phyloP scores from a whole-genome alignment of 2,797 vertebrate species.

The Masticophis lateralis region DNA sequence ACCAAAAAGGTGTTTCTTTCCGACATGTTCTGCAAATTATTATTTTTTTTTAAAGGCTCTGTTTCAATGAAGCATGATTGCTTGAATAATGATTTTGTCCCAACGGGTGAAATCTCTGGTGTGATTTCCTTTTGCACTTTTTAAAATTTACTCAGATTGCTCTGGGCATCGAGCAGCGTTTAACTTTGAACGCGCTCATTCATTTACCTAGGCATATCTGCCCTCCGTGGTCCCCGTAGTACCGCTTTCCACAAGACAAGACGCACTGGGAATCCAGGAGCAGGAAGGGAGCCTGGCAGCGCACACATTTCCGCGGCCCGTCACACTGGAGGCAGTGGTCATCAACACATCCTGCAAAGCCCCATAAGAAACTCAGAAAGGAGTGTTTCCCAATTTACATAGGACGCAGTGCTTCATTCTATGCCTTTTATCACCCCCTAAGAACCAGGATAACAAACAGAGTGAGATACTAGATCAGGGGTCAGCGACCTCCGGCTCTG shows the following conservation, averaged over 20 bases:
- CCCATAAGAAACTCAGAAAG: background rate
- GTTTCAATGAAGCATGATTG: background rate
- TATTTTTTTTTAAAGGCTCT: background rate
- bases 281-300: conserved; percentile 77
- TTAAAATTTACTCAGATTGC: background rate
- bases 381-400: background rate
- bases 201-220: conserved; percentile 78
- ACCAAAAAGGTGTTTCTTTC: background rate
- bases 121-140: background rate
- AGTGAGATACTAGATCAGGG: background rate
- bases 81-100: background rate
- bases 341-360: conserved; percentile 74
- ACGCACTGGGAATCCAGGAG: conserved; percentile 77
- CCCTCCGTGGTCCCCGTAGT: conserved; percentile 66
- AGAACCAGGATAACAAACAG: background rate
- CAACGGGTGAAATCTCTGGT: background rate
- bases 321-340: conserved; percentile 79
- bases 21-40: background rate
- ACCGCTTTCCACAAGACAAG: conserved; percentile 74
- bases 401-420: background rate
- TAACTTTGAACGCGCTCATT: background rate
- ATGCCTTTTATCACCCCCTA: background rate
- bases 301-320: conserved; percentile 72
- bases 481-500: no score
- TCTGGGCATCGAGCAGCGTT: accelerated